A percentile compares a stretch with the other conserved stretches of the same genome.
Conservation (phyloP, 2,797 vertebrate species). For the Enoplosus armatus region DNA sequence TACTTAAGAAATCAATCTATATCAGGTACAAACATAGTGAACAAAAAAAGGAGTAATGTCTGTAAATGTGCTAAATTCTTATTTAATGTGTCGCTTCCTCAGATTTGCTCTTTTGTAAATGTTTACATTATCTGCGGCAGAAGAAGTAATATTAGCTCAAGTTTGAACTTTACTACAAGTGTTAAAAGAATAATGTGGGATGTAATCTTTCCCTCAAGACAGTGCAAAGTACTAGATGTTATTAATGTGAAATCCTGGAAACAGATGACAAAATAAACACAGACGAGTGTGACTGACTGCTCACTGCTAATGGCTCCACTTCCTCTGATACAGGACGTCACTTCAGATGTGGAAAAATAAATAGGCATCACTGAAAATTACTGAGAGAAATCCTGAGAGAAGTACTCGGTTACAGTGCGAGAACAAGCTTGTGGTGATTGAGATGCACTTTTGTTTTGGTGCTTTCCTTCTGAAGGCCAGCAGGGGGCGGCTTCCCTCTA, state of each 20-base stretch:
- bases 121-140: background rate
- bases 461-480: slow-evolving; percentile 47
- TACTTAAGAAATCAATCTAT: background rate
- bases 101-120: background rate
- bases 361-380: background rate
- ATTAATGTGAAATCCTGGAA: background rate
- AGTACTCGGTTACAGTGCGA: background rate
- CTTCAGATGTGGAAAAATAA: slow-evolving; percentile 3
- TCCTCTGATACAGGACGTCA: background rate
- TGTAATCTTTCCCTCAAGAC: background rate
- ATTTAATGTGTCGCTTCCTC: too few species aligned
- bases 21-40: background rate
- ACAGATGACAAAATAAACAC: background rate
- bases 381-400: background rate
- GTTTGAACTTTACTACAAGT: background rate
- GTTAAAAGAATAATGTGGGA: background rate
- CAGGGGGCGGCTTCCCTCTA: slow-evolving; percentile 72
- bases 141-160: background rate
- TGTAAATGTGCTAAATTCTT: background rate
- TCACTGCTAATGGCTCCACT: background rate
- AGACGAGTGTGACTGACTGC: background rate
- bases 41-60: background rate
- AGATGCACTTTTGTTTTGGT: background rate
- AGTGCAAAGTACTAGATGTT: background rate
- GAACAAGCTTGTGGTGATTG: background rate